These are phyloP conservation scores for Alectura lathami DNA, from an alignment of 2,113 vertebrate genomes.

Conservation along the genomic window DNA sequence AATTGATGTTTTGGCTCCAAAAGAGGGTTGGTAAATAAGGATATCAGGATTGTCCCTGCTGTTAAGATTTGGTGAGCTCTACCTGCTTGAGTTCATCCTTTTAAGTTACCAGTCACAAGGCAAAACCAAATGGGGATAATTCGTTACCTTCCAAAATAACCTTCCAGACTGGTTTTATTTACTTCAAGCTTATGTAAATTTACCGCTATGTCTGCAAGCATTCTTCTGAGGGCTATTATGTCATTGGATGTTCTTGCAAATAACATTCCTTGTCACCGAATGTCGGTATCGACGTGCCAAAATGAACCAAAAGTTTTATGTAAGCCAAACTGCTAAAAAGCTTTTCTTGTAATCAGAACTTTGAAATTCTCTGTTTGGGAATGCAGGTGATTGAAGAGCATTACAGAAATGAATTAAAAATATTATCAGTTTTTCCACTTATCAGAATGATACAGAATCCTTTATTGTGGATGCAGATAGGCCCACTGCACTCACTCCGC, in stretches of 20 bases:
- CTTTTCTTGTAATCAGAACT: not conserved
- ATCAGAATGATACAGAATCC: not conserved
- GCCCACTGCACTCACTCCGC: not conserved
- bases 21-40: not conserved
- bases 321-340: not conserved
- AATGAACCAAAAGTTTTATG: not conserved
- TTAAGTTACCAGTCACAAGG: not conserved
- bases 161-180: not conserved
- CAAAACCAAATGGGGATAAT: not conserved
- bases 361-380: not conserved
- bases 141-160: not conserved
- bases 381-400: not conserved
- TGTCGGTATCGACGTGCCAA: not conserved
- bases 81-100: not conserved
- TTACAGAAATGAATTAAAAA: conserved; percentile 5
- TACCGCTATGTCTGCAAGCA: not conserved
- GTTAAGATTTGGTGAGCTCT: not conserved
- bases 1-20: not conserved
- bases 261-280: accelerated
- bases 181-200: not conserved
- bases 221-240: not conserved
- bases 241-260: not conserved
- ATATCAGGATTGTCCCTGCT: not conserved
- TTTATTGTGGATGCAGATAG: not conserved
- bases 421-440: not conserved